Base-by-base conservation (phyloP, 2,797 vertebrate species). In the Valencia hispanica region DNA sequence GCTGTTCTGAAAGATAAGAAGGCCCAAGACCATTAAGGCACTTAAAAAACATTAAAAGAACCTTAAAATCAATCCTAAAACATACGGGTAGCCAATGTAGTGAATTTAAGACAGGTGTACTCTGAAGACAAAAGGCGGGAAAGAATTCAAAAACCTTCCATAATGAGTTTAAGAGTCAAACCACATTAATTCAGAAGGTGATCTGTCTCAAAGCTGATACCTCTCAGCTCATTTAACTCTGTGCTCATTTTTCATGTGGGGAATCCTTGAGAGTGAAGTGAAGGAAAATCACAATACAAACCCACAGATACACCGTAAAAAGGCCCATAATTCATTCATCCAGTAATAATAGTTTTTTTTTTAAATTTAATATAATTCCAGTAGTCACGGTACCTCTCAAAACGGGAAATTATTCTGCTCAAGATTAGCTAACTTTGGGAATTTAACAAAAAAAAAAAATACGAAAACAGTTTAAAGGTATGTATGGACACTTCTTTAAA, bases 181-280 rank as follows among this genome's bases (percentile, higher is more conserved):
- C 90, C 84, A 91, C 90, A 93, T 93, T 87, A 90, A 92, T 91
- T 86, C 72, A 87, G 83, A 72, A 77, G 61, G 66, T 72, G 87
- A 76, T 82, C 78, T 69, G 81, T 79, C 83, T 88, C 83, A 87
- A 86, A 90, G 87, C 68, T 65, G 82, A 88, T 80, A 85, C 79
- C 85, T 87, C 86, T 84, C 93, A 93, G 86, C 85, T 94, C 92
- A 94, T 93, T 94, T 89, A 93, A 73, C 78, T 83, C 81, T 79
- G 27, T 70, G 6, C 51, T 78, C 83, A 89, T 93, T 90, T 87
- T 79, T 92, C 86, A 89, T 84, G 68, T 41, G 9, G 75, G 77
- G 83, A 72, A 75, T 84, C 79, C 85, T 61, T 78, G 90, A 86
- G 84, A 88, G 83, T 69, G 55, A 18, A 65, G 70, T 0, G 43